Conservation (phyloP, 37 sponge, comb jelly and placozoan genomes). For the Bolinopsis microptera region DNA sequence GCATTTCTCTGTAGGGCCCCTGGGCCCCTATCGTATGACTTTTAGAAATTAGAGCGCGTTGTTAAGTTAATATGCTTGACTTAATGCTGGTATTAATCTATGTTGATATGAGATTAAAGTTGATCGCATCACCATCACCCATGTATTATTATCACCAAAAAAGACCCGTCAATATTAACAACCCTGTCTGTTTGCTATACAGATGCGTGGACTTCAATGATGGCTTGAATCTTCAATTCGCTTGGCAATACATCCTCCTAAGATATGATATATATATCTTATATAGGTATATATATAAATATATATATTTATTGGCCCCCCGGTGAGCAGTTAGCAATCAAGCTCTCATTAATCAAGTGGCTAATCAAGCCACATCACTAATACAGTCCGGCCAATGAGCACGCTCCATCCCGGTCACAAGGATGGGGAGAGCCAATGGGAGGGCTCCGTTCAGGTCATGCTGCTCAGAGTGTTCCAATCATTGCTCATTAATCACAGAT, state of each 20-base stretch:
- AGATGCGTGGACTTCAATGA: too few relatives aligned
- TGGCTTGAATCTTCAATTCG: neutral
- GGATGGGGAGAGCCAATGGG: neutral
- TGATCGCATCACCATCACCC: too few relatives aligned
- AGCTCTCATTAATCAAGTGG: slow-evolving; percentile 59
- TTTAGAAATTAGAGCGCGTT: too few relatives aligned
- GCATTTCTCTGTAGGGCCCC: too few relatives aligned
- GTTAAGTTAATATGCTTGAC: too few relatives aligned
- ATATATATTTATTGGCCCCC: neutral
- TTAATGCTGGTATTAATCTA: too few relatives aligned
- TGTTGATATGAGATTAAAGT: too few relatives aligned
- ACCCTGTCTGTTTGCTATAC: too few relatives aligned
- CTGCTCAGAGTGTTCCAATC: neutral
- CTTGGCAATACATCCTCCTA: neutral
- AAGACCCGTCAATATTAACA: too few relatives aligned
- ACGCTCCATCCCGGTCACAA: neutral
- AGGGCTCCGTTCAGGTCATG: neutral
- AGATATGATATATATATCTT: neutral
- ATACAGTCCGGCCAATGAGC: neutral
- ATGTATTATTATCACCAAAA: too few relatives aligned
- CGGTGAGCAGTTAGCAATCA: slow-evolving; percentile 31
- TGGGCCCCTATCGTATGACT: too few relatives aligned
- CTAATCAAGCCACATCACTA: slow-evolving; percentile 56
- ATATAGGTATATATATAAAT: too few relatives aligned
- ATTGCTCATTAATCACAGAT: slow-evolving; percentile 64